Percentiles rank a stretch among this genome's conserved stretches.
These are phyloP conservation scores for Macrocentrus cingulum DNA, from an alignment of 1,140 invertebrate species.

Conservation along the genomic window DNA sequence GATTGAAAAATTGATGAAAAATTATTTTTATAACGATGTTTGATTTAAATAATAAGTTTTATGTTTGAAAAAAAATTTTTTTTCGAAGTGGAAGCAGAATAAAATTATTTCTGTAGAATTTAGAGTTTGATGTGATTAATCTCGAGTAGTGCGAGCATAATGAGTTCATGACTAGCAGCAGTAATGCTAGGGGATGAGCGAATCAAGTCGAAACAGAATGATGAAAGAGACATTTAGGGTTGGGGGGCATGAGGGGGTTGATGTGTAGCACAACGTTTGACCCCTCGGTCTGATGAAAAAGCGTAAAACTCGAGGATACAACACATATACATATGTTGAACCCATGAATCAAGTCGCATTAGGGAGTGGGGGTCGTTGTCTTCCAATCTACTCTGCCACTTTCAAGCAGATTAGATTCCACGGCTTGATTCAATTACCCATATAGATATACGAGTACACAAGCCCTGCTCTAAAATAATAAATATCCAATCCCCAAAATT, in stretches of 20 bases:
- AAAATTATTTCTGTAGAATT: too few species aligned
- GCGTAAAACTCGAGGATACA: slow-evolving; percentile 23
- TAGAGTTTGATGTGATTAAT: slow-evolving; percentile 1
- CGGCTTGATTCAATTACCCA: slow-evolving; percentile 57
- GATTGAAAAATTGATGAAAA: too few species aligned
- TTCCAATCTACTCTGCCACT: slow-evolving; percentile 54
- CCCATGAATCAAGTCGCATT: slow-evolving; percentile 61
- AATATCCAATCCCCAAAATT: background rate
- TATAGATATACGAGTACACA: slow-evolving; percentile 1
- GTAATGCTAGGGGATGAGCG: slow-evolving; percentile 51
- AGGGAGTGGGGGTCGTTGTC: slow-evolving; percentile 40
- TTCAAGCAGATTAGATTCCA: slow-evolving; percentile 57
- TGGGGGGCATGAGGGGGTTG: slow-evolving; percentile 33
- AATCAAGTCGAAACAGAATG: slow-evolving; percentile 54
- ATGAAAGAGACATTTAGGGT: slow-evolving; percentile 56
- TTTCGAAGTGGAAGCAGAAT: too few species aligned
- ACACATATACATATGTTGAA: slow-evolving; percentile 41
- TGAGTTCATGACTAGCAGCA: slow-evolving; percentile 19
- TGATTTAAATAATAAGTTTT: too few species aligned
- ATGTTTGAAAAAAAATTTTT: too few species aligned
- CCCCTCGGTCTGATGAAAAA: slow-evolving; percentile 39
- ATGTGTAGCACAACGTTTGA: slow-evolving; percentile 52
- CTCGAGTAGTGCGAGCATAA: background rate
- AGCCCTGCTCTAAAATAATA: background rate
- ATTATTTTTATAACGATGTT: too few species aligned